phyloP scores from a whole-genome alignment of 2,113 vertebrate species.

The Chaenocephalus aceratus region DNA sequence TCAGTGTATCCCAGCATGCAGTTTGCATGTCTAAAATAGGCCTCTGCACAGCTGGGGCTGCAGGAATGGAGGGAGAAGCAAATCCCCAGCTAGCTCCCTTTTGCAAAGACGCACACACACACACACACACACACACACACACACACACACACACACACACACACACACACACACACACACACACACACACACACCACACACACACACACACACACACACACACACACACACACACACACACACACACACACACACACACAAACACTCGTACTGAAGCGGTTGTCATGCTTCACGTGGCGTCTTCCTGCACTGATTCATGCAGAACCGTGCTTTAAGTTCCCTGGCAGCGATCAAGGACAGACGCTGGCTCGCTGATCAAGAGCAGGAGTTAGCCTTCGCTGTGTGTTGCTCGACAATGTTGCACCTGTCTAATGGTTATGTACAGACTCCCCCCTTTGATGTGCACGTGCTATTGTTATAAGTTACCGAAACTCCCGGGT shows the following conservation, averaged over 20 bases:
- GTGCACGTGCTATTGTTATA: conserved; percentile 38
- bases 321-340: conserved; percentile 37
- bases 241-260: no score
- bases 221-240: conserved; percentile 8
- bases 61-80: conserved; percentile 64
- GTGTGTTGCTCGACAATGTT: conserved; percentile 41
- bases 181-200: no score
- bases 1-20: conserved; percentile 87
- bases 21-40: conserved; percentile 80
- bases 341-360: conserved; percentile 63
- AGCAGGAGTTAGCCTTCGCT: conserved; percentile 22
- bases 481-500: conserved; percentile 16
- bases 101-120: conserved; percentile 38
- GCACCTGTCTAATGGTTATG: conserved; percentile 68
- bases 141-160: no score
- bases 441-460: conserved; percentile 28
- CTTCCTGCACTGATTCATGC: conserved; percentile 41
- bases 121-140: no score
- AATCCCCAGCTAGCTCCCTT: conserved; percentile 49
- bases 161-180: not conserved
- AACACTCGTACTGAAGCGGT: conserved; percentile 6
- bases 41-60: conserved; percentile 82
- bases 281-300: conserved; percentile 41
- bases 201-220: not conserved
- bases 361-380: conserved; percentile 44